Conservation (phyloP, 2,888 invertebrate species). For the Gonocerus acuteangulatus region DNA sequence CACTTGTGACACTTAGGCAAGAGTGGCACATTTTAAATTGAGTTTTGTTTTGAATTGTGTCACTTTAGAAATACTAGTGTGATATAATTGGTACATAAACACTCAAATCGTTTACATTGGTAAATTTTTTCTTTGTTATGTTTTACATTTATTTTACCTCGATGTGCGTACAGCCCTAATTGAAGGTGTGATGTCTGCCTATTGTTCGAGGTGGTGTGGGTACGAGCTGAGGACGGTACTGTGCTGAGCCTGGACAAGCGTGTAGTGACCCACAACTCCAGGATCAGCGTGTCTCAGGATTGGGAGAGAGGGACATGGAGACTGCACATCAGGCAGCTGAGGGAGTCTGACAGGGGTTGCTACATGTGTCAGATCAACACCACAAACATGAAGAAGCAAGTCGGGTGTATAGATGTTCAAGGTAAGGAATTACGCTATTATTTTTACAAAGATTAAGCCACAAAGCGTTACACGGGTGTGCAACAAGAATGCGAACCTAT, state of each 20-base stretch:
- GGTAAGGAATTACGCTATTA: slow-evolving; percentile 60
- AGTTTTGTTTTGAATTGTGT: too few species aligned
- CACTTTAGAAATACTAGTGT: too few species aligned
- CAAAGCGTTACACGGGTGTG: too few species aligned
- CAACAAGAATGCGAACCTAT: too few species aligned
- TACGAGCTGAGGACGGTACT: slow-evolving; percentile 83
- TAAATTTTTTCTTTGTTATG: too few species aligned
- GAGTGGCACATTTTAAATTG: too few species aligned
- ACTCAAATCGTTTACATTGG: too few species aligned
- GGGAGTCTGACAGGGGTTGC: slow-evolving; percentile 75
- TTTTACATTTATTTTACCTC: too few species aligned
- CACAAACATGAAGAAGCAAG: slow-evolving; percentile 74
- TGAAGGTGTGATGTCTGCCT: background rate
- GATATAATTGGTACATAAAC: too few species aligned
- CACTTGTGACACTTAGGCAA: too few species aligned
- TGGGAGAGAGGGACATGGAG: slow-evolving; percentile 72
- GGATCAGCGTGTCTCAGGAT: slow-evolving; percentile 75
- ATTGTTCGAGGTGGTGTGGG: slow-evolving; percentile 70
- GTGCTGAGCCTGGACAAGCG: slow-evolving; percentile 75
- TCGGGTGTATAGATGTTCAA: slow-evolving; percentile 79
- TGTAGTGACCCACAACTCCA: slow-evolving; percentile 73
- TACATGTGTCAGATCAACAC: slow-evolving; percentile 92
- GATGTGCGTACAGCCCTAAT: too few species aligned
- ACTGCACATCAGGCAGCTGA: slow-evolving; percentile 69
- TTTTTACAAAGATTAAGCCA: too few species aligned